Evolutionary conservation across 1,140 invertebrate genomes (phyloP).

Genomic region (Pseudomyrmex pallidus): DNA sequence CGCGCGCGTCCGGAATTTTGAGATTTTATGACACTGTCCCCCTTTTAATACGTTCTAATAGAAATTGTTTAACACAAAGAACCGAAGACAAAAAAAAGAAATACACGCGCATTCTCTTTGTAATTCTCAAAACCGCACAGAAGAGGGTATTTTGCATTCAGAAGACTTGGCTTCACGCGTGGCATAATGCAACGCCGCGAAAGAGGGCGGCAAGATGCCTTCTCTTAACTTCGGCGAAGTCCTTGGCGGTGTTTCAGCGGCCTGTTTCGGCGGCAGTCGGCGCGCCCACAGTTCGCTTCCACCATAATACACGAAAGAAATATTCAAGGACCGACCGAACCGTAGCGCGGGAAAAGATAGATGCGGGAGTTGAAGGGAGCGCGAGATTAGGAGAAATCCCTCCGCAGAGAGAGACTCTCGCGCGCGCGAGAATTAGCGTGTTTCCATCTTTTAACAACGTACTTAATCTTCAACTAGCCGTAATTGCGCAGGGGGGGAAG

Average conservation of each 20-base stretch:
- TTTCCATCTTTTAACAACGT: slow-evolving; percentile 3
- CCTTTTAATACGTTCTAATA: background rate
- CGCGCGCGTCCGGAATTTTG: background rate
- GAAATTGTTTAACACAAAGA: background rate
- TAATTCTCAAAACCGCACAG: background rate
- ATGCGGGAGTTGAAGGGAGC: slow-evolving; percentile 21
- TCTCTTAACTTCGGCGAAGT: slow-evolving; percentile 30
- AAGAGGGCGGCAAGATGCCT: background rate
- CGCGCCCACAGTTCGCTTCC: background rate
- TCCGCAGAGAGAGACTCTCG: background rate
- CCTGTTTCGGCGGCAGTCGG: slow-evolving; percentile 6
- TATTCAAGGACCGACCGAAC: slow-evolving; percentile 33
- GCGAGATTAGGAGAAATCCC: slow-evolving; percentile 24
- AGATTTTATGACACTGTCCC: background rate
- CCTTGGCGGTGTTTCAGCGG: slow-evolving; percentile 24
- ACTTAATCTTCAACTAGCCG: background rate
- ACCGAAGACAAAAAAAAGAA: background rate
- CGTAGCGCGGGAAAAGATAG: background rate
- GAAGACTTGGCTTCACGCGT: slow-evolving; percentile 1
- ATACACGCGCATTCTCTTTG: background rate
- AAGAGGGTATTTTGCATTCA: background rate
- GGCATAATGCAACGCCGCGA: background rate
- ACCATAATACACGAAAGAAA: slow-evolving; percentile 18
- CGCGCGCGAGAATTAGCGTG: slow-evolving; percentile 23
- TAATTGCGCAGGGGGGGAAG: too few species aligned